Base-by-base conservation (phyloP, 1,140 invertebrate genomes). In the Chironomus tepperi region DNA sequence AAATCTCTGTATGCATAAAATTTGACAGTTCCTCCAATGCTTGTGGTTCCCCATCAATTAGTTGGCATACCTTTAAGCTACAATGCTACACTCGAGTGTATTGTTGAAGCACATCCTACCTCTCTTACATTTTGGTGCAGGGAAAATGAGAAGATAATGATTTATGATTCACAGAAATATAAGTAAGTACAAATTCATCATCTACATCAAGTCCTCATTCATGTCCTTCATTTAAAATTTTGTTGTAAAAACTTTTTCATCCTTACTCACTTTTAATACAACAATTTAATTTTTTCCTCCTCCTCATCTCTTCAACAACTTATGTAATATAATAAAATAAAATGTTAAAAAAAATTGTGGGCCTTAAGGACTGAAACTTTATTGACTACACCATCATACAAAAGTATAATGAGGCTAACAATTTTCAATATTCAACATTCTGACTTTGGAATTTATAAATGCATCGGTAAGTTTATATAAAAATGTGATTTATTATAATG, bases 101-200 rank as follows among this genome's bases (percentile, higher is more conserved):
- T 91, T 79, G 93, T 93, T 1, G 94, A 96, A 83, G 93, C 94
- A 8, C 92, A 95, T 84, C 94, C 95, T 6, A 93, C 90, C 6
- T 95, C 94, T 8, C 86, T 96, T 21, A 96, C 95, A 83, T 96
- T 95, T 81, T 97, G 95, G 95, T 93, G 92, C 0, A 83, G 90
- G 73, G 92, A 94, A 77, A 91, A 93, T 77, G 91, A 91, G 3
- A 87, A 91, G 78, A 70, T 57, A 57, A 95, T 95, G 92, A 94
- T 96, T 74, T 92, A 94, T 77, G 92, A 94, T 77, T 92, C 89
- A 42, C 80, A 83, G 18, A 95, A 95, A 82, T 95, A 94, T 82
- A 89, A 89, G 81, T 70, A 70, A 18, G 65, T 82, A 75, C 24
- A 78, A 79, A 76, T 70, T 70, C 18, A 70, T 70, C 65, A 70